Percentiles rank a stretch among this genome's conserved stretches.
Conservation (phyloP, 2,888 invertebrate species). For the Synergus itoensis region DNA sequence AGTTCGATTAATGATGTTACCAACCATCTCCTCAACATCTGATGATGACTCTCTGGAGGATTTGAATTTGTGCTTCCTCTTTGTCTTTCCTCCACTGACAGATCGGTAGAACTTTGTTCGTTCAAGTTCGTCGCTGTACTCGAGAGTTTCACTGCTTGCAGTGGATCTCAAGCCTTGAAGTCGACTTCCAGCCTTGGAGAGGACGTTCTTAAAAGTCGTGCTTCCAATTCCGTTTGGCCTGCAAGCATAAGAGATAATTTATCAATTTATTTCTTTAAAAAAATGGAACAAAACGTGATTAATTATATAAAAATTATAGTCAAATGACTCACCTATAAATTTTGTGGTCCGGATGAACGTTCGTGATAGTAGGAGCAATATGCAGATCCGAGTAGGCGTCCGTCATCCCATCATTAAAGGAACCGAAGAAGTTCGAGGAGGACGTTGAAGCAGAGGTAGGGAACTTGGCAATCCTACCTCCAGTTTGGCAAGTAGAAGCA, state of each 20-base stretch:
- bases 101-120: constrained; percentile 63
- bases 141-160: constrained; percentile 76
- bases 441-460: constrained; percentile 78
- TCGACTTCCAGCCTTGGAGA: constrained; percentile 74
- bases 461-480: constrained; percentile 73
- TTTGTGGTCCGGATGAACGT: constrained; percentile 88
- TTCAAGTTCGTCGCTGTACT: constrained; percentile 70
- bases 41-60: constrained; percentile 68
- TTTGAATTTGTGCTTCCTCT: constrained; percentile 72
- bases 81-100: constrained; percentile 60
- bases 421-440: constrained; percentile 81
- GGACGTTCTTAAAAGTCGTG: constrained; percentile 74
- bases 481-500: constrained; percentile 71
- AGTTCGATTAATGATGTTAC: constrained; percentile 58
- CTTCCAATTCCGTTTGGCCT: constrained; percentile 67
- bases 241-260: constrained; percentile 62
- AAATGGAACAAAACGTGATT: background rate
- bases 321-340: constrained; percentile 80
- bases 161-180: constrained; percentile 73
- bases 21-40: constrained; percentile 68
- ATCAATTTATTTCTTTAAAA: background rate
- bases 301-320: background rate
- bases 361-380: constrained; percentile 74
- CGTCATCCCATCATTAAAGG: constrained; percentile 77
- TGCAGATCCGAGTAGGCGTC: constrained; percentile 78